phyloP scores from a whole-genome alignment of 2,888 invertebrate species.

The Amiota minor region DNA sequence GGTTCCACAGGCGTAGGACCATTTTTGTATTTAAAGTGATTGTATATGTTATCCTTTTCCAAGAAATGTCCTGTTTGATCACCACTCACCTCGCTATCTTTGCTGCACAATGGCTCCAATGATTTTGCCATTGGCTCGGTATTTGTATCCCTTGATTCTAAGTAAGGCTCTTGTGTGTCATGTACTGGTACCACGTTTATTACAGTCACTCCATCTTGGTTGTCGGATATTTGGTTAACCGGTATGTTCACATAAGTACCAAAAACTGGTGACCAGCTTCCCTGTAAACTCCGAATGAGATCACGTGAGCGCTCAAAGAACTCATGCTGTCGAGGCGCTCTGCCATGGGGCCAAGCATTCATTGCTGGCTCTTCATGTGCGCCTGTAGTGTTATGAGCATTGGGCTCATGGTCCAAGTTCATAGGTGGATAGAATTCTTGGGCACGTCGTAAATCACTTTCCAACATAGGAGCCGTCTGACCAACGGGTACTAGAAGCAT shows the following conservation, averaged over 20 bases:
- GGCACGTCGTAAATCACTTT: neutral
- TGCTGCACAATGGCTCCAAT: neutral
- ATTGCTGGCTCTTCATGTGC: neutral
- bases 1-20: neutral
- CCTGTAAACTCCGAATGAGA: neutral
- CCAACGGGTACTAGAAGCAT: neutral
- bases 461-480: slow-evolving; percentile 1
- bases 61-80: no score
- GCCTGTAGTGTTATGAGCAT: neutral
- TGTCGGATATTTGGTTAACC: neutral
- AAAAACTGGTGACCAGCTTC: neutral
- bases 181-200: neutral
- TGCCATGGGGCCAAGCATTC: slow-evolving; percentile 1
- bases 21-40: neutral
- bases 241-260: neutral
- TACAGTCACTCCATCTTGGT: neutral
- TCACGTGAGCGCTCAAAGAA: slow-evolving; percentile 5
- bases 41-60: neutral
- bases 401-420: neutral
- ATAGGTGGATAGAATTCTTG: neutral
- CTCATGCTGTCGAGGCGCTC: slow-evolving; percentile 1
- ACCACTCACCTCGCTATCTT: neutral
- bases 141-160: neutral
- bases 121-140: neutral
- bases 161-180: neutral